phyloP scores from a whole-genome alignment of 2,113 vertebrate species.

The Eulemur rufifrons region DNA sequence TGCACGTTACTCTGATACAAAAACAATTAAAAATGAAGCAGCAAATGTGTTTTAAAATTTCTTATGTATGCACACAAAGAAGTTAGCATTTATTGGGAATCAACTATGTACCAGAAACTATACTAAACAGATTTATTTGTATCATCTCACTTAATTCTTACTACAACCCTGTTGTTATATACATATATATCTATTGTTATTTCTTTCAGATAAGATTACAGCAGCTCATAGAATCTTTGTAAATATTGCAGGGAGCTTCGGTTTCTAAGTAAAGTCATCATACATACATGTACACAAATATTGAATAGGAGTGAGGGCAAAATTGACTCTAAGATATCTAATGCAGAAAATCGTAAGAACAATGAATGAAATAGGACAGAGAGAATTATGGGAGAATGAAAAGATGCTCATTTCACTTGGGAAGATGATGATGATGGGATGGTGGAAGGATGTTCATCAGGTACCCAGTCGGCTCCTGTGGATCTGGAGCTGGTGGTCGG shows the following conservation, averaged over 20 bases:
- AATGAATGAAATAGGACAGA: not conserved
- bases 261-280: not conserved
- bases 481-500: not conserved
- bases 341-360: not conserved
- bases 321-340: not conserved
- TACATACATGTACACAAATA: not conserved
- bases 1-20: not conserved
- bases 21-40: not conserved
- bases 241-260: not conserved
- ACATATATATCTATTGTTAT: not conserved
- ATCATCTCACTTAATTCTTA: not conserved
- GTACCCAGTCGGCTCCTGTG: no score
- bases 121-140: not conserved
- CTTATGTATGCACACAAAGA: not conserved
- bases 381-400: not conserved
- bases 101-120: not conserved
- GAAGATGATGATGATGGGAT: not conserved
- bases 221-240: not conserved
- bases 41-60: not conserved
- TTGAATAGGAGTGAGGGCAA: not conserved
- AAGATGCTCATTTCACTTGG: not conserved
- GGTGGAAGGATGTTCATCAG: not conserved
- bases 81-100: not conserved
- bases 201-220: not conserved
- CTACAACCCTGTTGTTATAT: not conserved